Evolutionary conservation across 2,797 vertebrate genomes (phyloP), one percentile per base, ranked within the genome.

Genomic region (Pagetopsis macropterus): DNA sequence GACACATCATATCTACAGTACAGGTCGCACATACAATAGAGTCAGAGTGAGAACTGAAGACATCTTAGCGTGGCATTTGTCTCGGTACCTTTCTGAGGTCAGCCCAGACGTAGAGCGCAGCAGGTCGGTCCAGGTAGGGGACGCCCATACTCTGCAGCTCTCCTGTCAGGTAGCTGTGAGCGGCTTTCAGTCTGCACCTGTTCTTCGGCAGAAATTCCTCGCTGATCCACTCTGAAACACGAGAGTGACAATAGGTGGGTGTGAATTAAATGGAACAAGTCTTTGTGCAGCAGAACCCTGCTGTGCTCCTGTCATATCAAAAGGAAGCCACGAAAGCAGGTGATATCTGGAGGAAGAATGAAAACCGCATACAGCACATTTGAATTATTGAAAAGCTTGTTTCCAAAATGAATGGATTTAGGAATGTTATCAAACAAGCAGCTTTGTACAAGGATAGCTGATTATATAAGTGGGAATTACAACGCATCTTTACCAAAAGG

Each of bases 81-180:
- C 9, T 33, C 0, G 15, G 65, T 90, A 99, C 98, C 96, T 99
- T 97, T 75, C 96, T 95, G 87, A 99, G 91, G 82, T 99, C 96
- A 0, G 94, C 95, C 98, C 98, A 99, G 75, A 98, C 91, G 79
- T 95, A 99, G 83, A 98, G 95, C 11, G 96, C 93, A 0, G 96
- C 95, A 0, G 94, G 92, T 3, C 94, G 91, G 81, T 96, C 91
- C 73, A 99, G 94, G 76, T 95, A 98, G 11, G 96, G 96, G 77
- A 98, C 70, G 4, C 93, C 94, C 50, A 99, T 78, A 0, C 84
- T 88, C 85, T 73, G 92, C 85, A 99, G 94, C 89, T 98, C 96
- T 56, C 91, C 90, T 0, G 95, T 93, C 79, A 99, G 75, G 21
- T 93, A 97, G 0, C 89, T 80, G 76, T 97, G 96, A 63, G 97